Evolutionary conservation across 1,140 invertebrate genomes (phyloP), one percentile per base, ranked within the genome.

Genomic region (Arctopsyche grandis): DNA sequence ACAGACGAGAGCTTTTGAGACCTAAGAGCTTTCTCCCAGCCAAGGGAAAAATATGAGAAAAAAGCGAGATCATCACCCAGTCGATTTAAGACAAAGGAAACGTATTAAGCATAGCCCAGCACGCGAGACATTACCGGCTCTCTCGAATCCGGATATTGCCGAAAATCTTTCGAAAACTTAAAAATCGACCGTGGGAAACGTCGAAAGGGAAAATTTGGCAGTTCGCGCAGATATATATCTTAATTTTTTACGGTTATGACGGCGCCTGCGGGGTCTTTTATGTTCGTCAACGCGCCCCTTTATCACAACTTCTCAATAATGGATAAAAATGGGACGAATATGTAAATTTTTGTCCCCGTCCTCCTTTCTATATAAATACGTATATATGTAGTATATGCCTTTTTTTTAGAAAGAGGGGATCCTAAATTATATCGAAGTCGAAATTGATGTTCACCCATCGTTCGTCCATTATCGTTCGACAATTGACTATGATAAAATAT

Each of bases 261-360:
- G 63, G 63, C 3, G 63, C 24, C 21, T 10, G 9, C 22, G 22
- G 5, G 5, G 63, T 29, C 24, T 16, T 66, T 66, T 66, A 66
- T 66, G 21, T 66, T 66, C 63, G 63, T 66, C 63, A 66, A 66
- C 63, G 63, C 63, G 63, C 24, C 63, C 63, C 63, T 66, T 66
- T 66, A 66, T 66, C 63, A 66, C 24, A 66, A 22, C 63, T 66
- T 66, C 63, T 26, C 63, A 66, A 66, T 66, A 66, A 66, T 66
- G 63, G 63, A 66, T 66, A 66, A 66, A 66, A 66, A 66, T 66
- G 63, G 63, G 63, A 29, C 63, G 63, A 66, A 66, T 66, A 66
- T 66, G 63, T 66, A 66, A 66, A 66, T 66, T 66, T 66, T 63
- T 24, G 0, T 26, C 63, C 5, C 21, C 63, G 22, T 5, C 3